These are phyloP conservation scores for Drosophila nasuta DNA, from an alignment of 1,140 invertebrate genomes.

Conservation along the genomic window DNA sequence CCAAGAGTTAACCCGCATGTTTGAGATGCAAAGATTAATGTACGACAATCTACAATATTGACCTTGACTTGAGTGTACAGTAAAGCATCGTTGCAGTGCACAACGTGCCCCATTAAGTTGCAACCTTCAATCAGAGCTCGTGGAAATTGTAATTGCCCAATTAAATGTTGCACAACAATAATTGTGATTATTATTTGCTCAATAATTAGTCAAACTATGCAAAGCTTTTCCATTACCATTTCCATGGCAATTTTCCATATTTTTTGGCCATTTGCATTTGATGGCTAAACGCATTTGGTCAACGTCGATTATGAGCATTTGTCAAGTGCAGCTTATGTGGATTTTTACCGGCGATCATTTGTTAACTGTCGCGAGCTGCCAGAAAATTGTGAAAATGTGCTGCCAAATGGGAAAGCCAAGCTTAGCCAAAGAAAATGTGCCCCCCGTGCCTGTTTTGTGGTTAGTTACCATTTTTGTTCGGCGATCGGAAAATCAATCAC, in stretches of 20 bases:
- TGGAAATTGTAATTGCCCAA: constrained; percentile 3
- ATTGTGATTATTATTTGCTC: constrained; percentile 15
- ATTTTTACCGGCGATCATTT: constrained; percentile 12
- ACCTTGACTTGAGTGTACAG: constrained; percentile 37
- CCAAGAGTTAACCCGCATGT: constrained; percentile 23
- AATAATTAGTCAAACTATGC: constrained; percentile 39
- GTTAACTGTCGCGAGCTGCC: constrained; percentile 30
- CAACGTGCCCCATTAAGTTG: background rate
- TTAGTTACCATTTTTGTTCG: constrained; percentile 51
- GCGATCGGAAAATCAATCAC: constrained; percentile 67
- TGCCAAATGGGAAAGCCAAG: constrained; percentile 28
- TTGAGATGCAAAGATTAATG: constrained; percentile 33
- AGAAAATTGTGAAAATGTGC: constrained; percentile 26
- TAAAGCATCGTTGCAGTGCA: constrained; percentile 14
- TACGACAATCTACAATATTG: constrained; percentile 4
- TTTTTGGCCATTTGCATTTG: constrained; percentile 29
- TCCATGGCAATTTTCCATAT: constrained; percentile 20
- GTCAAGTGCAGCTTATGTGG: constrained; percentile 29
- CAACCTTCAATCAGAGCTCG: constrained; percentile 31
- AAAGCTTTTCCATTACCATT: constrained; percentile 12
- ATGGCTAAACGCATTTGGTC: constrained; percentile 17
- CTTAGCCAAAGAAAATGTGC: constrained; percentile 8
- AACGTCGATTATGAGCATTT: constrained; percentile 28
- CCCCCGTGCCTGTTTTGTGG: background rate
- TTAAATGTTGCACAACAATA: constrained; percentile 12